A percentile compares a stretch with the other conserved stretches of the same genome.
phyloP scores from a whole-genome alignment of 2,888 invertebrate genomes.

The Chymomyza procnemis region DNA sequence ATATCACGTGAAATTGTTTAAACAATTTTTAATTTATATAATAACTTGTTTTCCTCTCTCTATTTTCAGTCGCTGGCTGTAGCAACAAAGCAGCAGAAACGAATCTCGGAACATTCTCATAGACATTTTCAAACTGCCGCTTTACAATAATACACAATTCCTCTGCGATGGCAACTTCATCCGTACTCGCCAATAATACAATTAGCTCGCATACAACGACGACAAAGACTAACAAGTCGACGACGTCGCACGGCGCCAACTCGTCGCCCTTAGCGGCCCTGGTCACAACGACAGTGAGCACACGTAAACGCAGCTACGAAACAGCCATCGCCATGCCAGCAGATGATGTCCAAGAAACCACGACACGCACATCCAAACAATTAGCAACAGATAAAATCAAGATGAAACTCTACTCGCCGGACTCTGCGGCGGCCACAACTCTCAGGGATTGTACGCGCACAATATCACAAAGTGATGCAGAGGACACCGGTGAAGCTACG shows the following conservation, averaged over 20 bases:
- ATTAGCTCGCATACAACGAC: slow-evolving; percentile 64
- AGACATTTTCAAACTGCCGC: slow-evolving; percentile 16
- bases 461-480: slow-evolving; percentile 69
- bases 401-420: slow-evolving; percentile 26
- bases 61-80: slow-evolving; percentile 8
- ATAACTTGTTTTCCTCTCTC: not conserved
- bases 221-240: not conserved
- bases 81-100: not conserved
- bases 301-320: slow-evolving; percentile 76
- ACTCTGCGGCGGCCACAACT: slow-evolving; percentile 47
- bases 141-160: slow-evolving; percentile 10
- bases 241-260: slow-evolving; percentile 28
- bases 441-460: slow-evolving; percentile 72
- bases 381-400: slow-evolving; percentile 23
- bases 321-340: slow-evolving; percentile 74
- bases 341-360: slow-evolving; percentile 30
- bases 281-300: slow-evolving; percentile 57
- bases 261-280: slow-evolving; percentile 27
- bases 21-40: not conserved
- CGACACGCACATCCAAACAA: slow-evolving; percentile 26
- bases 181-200: slow-evolving; percentile 75
- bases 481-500: slow-evolving; percentile 55
- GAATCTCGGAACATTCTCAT: slow-evolving; percentile 6
- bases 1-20: slow-evolving; percentile 41
- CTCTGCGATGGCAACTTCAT: slow-evolving; percentile 77